Conservation (phyloP, 2,113 vertebrate genomes). For the Notarius quadriscutis region DNA sequence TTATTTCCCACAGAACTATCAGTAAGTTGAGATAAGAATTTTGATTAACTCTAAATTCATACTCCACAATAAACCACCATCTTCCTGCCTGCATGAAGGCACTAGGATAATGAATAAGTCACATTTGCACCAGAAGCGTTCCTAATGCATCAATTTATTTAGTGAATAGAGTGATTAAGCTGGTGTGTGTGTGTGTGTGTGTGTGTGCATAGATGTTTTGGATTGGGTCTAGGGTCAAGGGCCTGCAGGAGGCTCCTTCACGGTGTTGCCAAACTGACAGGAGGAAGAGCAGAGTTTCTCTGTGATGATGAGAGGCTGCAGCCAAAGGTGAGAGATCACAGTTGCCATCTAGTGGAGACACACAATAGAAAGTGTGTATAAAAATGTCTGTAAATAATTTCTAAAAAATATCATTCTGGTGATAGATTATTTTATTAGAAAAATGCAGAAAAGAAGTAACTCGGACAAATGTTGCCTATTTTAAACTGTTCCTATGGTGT, state of each 20-base stretch:
- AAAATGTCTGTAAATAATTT: not conserved
- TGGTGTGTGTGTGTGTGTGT: not conserved
- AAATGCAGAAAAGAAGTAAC: not conserved
- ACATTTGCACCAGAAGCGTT: not conserved
- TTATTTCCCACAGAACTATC: not conserved
- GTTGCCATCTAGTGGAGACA: constrained; percentile 51
- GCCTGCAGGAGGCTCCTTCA: constrained; percentile 80
- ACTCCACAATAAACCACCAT: not conserved
- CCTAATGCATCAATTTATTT: not conserved
- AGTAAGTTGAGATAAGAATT: not conserved
- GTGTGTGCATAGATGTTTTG: constrained; percentile 80
- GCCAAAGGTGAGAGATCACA: constrained; percentile 81
- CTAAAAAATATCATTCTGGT: not conserved
- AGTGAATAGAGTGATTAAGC: not conserved
- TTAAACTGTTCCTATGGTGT: not conserved
- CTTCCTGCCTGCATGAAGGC: too few species aligned
- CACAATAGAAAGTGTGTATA: not conserved
- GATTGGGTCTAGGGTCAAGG: constrained; percentile 78
- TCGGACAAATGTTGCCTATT: not conserved
- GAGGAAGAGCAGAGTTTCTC: constrained; percentile 81
- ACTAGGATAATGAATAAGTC: not conserved
- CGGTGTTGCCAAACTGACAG: constrained; percentile 83
- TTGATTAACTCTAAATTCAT: not conserved
- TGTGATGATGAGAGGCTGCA: constrained; percentile 85
- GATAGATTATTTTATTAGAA: not conserved